Evolutionary conservation across 2,888 invertebrate genomes (phyloP), one percentile per base, ranked within the genome.

Genomic region (Troides helena): DNA sequence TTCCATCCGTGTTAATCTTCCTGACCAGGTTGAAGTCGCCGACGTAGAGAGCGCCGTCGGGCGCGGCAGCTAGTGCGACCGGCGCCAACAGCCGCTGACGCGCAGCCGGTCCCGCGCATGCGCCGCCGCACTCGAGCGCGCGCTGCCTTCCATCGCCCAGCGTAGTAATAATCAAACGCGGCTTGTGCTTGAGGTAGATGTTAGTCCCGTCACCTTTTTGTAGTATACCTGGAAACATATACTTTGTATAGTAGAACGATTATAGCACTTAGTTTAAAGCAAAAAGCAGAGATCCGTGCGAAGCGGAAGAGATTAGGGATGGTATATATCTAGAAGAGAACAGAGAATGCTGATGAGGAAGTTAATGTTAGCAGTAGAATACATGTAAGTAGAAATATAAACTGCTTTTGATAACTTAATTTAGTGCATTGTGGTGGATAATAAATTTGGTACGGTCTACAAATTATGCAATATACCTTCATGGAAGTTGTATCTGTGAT

Each of bases 131-230:
- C 74, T 98, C 97, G 53, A 98, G 90, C 0, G 97, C 96, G 53
- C 99, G 94, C 82, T 98, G 98, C 75, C 97, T 96, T 0, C 98
- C 98, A 82, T 97, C 98, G 14, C 98, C 98, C 96, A 98, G 96
- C 0, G 97, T 95, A 2, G 98, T 98, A 62, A 97, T 93, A 73
- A 99, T 97, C 18, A 98, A 96, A 60, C 98, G 94, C 0, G 98
- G 98, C 81, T 98, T 97, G 84, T 99, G 97, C 78, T 97, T 98
- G 79, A 99, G 89, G 85, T 98, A 99, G 71, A 98, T 97, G 80
- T 98, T 98, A 0, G 98, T 97, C 17, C 99, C 99, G 80, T 99
- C 99, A 43, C 99, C 99, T 85, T 99, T 98, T 90, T 99, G 99
- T 0, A 99, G 93, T 72, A 99, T 98, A 46, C 98, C 96, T 96